phyloP scores from a whole-genome alignment of 2,113 vertebrate species.

The Cryptotis parvus region DNA sequence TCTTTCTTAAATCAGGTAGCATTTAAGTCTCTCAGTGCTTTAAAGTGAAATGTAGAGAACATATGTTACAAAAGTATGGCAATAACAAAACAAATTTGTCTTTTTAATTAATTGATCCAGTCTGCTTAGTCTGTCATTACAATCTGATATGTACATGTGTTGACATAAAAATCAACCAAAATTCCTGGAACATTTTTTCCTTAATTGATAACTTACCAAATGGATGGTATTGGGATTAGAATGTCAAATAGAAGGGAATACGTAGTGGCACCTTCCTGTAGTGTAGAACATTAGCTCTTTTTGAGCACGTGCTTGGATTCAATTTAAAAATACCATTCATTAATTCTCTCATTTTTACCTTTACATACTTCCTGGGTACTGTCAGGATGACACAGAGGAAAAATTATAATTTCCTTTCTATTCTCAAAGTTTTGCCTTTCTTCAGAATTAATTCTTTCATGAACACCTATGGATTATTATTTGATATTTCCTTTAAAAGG shows the following conservation, averaged over 20 bases:
- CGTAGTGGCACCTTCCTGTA: neutral
- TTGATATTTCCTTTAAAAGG: too few relatives aligned
- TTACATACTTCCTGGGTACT: neutral
- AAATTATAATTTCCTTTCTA: neutral
- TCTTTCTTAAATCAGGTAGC: neutral
- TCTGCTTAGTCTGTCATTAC: neutral
- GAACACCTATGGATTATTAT: too few relatives aligned
- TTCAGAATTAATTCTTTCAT: too few relatives aligned
- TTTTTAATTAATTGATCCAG: neutral
- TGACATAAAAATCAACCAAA: neutral
- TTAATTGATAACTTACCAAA: too few relatives aligned
- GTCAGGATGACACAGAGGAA: too few relatives aligned
- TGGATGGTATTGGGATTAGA: too few relatives aligned
- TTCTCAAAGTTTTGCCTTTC: neutral
- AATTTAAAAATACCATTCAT: neutral
- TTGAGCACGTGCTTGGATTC: rapidly evolving
- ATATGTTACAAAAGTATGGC: neutral
- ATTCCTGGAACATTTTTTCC: neutral
- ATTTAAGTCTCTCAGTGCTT: neutral
- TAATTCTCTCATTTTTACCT: neutral
- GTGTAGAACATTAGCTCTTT: rapidly evolving
- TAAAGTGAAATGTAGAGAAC: neutral
- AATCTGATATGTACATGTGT: neutral
- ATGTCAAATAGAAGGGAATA: rapidly evolving
- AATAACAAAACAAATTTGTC: neutral